Conservation (phyloP, 2,888 invertebrate species). For the Polydrusus pterygomalis region DNA sequence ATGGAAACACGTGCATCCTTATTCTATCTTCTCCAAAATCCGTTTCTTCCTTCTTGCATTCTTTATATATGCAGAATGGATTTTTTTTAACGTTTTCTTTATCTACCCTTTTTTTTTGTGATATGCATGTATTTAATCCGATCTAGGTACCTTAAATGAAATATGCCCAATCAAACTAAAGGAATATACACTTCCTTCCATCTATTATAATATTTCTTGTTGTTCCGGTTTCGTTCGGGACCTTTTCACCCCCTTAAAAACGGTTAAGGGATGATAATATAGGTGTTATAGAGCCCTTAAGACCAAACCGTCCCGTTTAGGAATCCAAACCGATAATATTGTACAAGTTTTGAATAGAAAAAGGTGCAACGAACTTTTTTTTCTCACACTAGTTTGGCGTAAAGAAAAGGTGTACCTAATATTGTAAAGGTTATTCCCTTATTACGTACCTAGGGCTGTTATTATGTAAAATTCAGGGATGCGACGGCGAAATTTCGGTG, state of each 20-base stretch:
- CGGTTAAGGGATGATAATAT: conserved; percentile 55
- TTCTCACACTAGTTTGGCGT: conserved; percentile 21
- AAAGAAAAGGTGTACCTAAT: conserved; percentile 17
- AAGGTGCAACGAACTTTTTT: conserved; percentile 25
- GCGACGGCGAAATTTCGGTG: not conserved
- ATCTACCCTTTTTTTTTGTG: not conserved
- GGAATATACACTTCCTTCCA: conserved; percentile 19
- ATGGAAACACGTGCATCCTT: not conserved
- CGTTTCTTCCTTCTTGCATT: not conserved
- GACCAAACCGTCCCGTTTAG: not conserved
- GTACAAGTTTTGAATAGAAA: conserved; percentile 13
- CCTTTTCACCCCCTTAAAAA: conserved; percentile 45
- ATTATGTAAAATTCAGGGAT: conserved; percentile 18
- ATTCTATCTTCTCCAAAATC: not conserved
- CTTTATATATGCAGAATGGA: conserved; percentile 5
- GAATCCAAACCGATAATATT: conserved; percentile 27
- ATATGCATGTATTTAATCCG: not conserved
- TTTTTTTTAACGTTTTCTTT: conserved; percentile 20
- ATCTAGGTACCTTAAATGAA: conserved; percentile 13
- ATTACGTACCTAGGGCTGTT: not conserved
- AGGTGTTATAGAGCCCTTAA: conserved; percentile 22
- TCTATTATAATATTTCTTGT: conserved; percentile 34
- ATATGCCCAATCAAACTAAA: conserved; percentile 9
- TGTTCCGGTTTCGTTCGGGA: conserved; percentile 50
- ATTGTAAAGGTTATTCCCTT: not conserved